Evolutionary conservation across 2,888 invertebrate genomes (phyloP), one percentile per base, ranked within the genome.

Genomic region (Phalangium opilio): DNA sequence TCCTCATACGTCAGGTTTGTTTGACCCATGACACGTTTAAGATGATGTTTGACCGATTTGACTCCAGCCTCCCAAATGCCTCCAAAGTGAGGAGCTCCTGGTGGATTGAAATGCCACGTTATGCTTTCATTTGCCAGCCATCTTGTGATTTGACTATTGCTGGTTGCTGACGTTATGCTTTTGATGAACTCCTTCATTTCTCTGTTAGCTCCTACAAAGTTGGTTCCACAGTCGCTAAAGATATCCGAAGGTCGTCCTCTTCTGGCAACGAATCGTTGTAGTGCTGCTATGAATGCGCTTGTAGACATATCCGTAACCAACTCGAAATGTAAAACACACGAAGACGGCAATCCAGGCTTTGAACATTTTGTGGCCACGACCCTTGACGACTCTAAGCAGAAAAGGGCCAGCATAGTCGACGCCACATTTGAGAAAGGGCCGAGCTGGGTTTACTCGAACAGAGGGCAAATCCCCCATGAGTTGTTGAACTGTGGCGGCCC

Each of bases 1-100:
- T 66, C 62, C 45, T 64, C 61, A 41, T 51, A 61, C 0, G 60
- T 63, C 2, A 59, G 38, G 3, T 42, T 53, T 12, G 52, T 19
- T 2, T 56, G 50, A 0, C 60, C 59, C 3, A 63, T 41, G 1
- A 60, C 51, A 7, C 56, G 50, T 19, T 43, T 48, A 5, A 55
- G 36, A 36, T 4, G 50, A 34, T 36, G 20, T 43, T 58, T 56
- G 2, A 49, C 40, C 0, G 51, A 50, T 20, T 53, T 49, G 2
- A 55, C 48, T n/a, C 51, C 47, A 1, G 53, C 48, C 19, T 55
- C 55, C 54, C 52, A 51, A 2, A 50, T 17, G 1, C 56, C 54
- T 2, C 45, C 54, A 39, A 54, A 55, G 32, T 56, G 50, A 1
- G 56, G 55, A 8, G 50, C 43, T 32, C 20, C 14, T 1, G 55